Evolutionary conservation across 2,797 vertebrate genomes (phyloP), one percentile per base, ranked within the genome.

Genomic region (Semaprochilodus insignis): DNA sequence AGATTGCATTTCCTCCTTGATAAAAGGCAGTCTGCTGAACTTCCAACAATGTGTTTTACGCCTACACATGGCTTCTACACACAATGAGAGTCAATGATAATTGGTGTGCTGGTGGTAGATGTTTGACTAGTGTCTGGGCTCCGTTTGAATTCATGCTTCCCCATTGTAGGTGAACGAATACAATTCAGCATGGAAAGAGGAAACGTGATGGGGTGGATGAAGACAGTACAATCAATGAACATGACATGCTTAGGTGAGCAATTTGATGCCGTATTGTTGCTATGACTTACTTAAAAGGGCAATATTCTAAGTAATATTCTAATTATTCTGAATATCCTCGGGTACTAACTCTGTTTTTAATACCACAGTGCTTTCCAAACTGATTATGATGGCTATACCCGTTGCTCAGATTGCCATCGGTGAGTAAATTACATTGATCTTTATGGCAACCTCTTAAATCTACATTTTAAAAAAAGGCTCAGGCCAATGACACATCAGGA

Each of bases 381-480:
- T 90, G 23, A 0, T 79, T 0, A 0, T 81, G 0, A 81, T 87
- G 72, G 4, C 59, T 77, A 1, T 94, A 11, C 90, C 93, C 44
- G 63, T 93, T 34, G 89, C 89, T 67, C 87, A 94, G 82, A 93
- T 95, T 15, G 77, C 78, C 2, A 80, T 95, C 0, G 94, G 95
- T 95, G 81, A 92, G 94, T 88, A 19, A 34, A 57, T 6, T n/a
- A 62, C 40, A n/a, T 17, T 17, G 10, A 10, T 48, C 10, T 48
- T 48, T 48, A 44, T 11, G 44, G 44, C 8, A 48, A 19, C 31
- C 31, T 31, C 31, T 3, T 31, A 31, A 31, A 66, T 63, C 62
- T 77, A 40, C 19, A 31, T 2, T 21, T n/a, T 62, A 3, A 67
- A 10, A n/a, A 60, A 23, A 13, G 10, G 14, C 59, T 25, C 59